Evolutionary conservation across 2,113 vertebrate species (phyloP), one percentile per base, ranked within the genome.

Genomic region (Merops nubicus): DNA sequence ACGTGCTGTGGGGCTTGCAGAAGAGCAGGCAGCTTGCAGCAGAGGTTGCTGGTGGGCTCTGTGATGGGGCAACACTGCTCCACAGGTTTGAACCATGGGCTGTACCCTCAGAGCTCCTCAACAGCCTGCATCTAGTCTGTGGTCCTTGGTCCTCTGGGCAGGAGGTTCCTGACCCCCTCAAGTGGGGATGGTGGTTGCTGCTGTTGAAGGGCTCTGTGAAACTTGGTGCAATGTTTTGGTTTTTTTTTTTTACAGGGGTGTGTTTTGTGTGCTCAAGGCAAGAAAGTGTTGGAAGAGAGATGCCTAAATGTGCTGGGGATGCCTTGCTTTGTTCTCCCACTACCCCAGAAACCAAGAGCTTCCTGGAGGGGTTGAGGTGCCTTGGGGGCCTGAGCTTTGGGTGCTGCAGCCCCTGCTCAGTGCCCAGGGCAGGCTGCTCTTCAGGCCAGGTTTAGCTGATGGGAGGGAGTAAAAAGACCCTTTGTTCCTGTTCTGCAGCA

Each of bases 181-280:
- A 2, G 1, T 0, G 12, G 34, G 45, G 8, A 4, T 38, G 2
- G 16, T 0, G 15, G 12, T 2, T 17, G 4, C 20, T 15, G 7
- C 28, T 5, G 13, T 6, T 4, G 18, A 3, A 5, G 2, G 33
- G 42, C 8, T 9, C 9, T 2, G 3, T 3, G 2, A 5, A 31
- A 6, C 3, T 2, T 1, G 9, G 23, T 10, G 19, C 14, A 5
- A 12, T 0, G 53, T 8, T n/a, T n/a, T n/a, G n/a, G n/a, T n/a
- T n/a, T n/a, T n/a, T n/a, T n/a, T n/a, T n/a, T n/a, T n/a, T n/a
- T n/a, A n/a, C n/a, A n/a, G n/a, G n/a, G n/a, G n/a, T n/a, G 28
- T 2, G 2, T 8, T 29, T 12, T 25, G 29, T 2, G 0, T 4
- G 20, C 15, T 15, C 5, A 2, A 8, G 18, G 48, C 11, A 19